These are phyloP conservation scores for Cyphomyrus discorhynchus DNA, from an alignment of 2,113 vertebrate species.

Conservation along the genomic window DNA sequence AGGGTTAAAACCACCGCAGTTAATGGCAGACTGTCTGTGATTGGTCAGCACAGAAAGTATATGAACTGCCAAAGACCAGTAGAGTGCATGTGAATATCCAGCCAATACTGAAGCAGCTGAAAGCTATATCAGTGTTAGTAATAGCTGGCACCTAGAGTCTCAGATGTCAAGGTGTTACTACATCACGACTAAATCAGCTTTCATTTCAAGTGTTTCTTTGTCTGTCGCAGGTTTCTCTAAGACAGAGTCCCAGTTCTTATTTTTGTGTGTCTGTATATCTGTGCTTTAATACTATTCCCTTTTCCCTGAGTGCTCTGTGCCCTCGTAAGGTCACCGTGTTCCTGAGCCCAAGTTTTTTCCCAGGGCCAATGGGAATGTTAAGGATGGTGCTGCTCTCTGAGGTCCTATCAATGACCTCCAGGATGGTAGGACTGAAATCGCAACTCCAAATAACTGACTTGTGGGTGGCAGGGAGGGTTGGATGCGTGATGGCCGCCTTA, in stretches of 20 bases:
- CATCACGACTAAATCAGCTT: neutral
- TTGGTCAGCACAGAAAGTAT: neutral
- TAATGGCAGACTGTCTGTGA: neutral
- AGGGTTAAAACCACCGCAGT: neutral
- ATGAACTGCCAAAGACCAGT: neutral
- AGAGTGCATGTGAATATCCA: neutral
- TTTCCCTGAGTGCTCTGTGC: neutral
- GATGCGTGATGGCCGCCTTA: neutral
- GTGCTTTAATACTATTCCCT: neutral
- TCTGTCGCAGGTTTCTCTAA: neutral
- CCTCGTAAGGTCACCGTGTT: neutral
- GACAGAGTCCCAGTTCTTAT: neutral
- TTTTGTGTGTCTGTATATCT: neutral
- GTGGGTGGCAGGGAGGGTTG: neutral
- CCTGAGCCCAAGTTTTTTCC: neutral
- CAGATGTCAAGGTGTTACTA: neutral
- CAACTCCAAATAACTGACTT: neutral
- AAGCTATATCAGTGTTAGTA: neutral
- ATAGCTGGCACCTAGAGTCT: neutral
- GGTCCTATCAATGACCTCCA: neutral
- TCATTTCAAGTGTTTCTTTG: neutral
- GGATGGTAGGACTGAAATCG: neutral
- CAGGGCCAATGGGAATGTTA: neutral
- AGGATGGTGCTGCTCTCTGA: neutral
- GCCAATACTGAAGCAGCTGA: neutral